Evolutionary conservation across 2,888 invertebrate genomes (phyloP), one percentile per base, ranked within the genome.

Genomic region (Suillia variegata): DNA sequence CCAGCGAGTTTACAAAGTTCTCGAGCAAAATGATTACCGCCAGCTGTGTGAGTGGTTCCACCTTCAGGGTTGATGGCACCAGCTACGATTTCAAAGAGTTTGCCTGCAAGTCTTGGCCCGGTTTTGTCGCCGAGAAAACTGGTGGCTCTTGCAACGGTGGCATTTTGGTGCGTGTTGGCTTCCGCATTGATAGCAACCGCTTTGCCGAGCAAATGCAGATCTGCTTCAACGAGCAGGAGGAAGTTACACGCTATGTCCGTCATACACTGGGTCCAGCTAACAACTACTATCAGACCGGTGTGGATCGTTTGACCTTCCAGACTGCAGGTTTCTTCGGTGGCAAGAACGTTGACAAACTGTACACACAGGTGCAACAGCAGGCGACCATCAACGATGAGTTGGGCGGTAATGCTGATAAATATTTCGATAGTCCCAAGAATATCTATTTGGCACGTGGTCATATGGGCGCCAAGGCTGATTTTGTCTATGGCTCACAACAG

Each of bases 381-480:
- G 67, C 69, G 33, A 80, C 81, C 1, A 71, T 85, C 13, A 73
- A 75, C 34, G 62, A 56, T 1, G 76, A 81, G 5, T 67, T 85
- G 22, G 80, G 78, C 3, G 70, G 69, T 15, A 67, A 68, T 59
- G 71, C 73, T 0, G 62, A 51, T 1, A 61, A 74, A 54, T 80
- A 77, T 49, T 78, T 78, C 26, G 62, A 77, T 6, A 50, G 24
- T 2, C 34, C 61, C 2, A 24, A 58, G 2, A 77, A 69, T 54
- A 38, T 76, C 0, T 78, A 26, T n/a, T 66, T 86, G 48, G 79
- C 85, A 0, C 79, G 85, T 1, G 86, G 87, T n/a, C 86, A 86
- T 70, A 69, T 86, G 21, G 80, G 82, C 0, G 84, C 86, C 2
- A 85, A 84, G 67, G 82, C 82, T 0, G 86, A 87, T 72, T 84